These are phyloP conservation scores for Brachyhypopomus occidentalis DNA, from an alignment of 2,113 vertebrate species.

Conservation along the genomic window DNA sequence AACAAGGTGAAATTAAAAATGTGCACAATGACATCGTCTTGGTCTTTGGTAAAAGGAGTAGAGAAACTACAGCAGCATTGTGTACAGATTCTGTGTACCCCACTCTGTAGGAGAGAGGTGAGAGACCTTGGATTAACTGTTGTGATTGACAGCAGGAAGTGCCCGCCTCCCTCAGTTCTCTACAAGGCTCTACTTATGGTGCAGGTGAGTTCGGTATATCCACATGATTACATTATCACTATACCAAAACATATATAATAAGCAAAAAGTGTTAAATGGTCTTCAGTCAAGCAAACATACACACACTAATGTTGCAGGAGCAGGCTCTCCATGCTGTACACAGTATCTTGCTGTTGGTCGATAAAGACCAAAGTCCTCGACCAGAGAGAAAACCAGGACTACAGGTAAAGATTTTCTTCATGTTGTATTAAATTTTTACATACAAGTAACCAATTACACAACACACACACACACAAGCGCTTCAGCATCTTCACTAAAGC, in stretches of 20 bases:
- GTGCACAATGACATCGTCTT: too few relatives aligned
- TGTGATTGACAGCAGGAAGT: constrained; percentile 84
- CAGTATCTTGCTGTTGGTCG: constrained; percentile 78
- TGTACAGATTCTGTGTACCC: background rate
- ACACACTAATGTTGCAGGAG: constrained; percentile 60
- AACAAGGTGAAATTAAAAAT: too few relatives aligned
- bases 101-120: constrained; percentile 72
- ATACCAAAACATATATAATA: background rate
- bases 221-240: background rate
- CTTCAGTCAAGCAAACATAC: background rate
- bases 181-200: constrained; percentile 79
- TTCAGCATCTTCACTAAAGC: background rate
- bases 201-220: constrained; percentile 75
- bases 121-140: constrained; percentile 78
- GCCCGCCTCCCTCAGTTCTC: constrained; percentile 67
- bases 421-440: background rate
- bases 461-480: background rate
- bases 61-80: too few relatives aligned
- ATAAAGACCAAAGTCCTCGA: constrained; percentile 77
- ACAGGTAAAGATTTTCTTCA: constrained; percentile 74
- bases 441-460: background rate
- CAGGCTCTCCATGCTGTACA: constrained; percentile 76
- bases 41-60: too few relatives aligned
- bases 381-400: constrained; percentile 77
- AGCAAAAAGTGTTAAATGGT: background rate